A percentile compares a stretch with the other conserved stretches of the same genome.
phyloP scores from a whole-genome alignment of 2,888 invertebrate species.

The Meghimatium bilineatum region DNA sequence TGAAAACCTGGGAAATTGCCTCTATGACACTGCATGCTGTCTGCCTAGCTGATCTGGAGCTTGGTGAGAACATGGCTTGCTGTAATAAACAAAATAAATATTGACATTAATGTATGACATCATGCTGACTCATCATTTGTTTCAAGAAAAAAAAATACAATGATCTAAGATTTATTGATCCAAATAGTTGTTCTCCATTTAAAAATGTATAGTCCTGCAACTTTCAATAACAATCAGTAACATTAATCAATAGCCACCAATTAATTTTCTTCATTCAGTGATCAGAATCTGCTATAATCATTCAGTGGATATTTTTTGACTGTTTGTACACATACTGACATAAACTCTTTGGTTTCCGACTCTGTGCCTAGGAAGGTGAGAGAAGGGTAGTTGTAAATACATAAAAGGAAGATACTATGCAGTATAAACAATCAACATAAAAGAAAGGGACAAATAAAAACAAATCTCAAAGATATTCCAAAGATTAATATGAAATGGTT shows the following conservation, averaged over 20 bases:
- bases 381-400: neutral
- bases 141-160: neutral
- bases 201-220: too few relatives aligned
- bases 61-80: slow-evolving; percentile 93
- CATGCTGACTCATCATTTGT: too few relatives aligned
- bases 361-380: slow-evolving; percentile 85
- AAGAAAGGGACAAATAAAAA: neutral
- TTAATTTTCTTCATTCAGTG: too few relatives aligned
- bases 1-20: slow-evolving; percentile 83
- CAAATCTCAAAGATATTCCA: neutral
- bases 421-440: too few relatives aligned
- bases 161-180: too few relatives aligned
- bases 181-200: too few relatives aligned
- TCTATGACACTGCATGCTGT: slow-evolving; percentile 93
- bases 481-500: too few relatives aligned
- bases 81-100: slow-evolving; percentile 76
- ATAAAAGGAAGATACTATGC: too few relatives aligned
- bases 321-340: slow-evolving; percentile 97
- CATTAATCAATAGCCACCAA: too few relatives aligned
- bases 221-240: too few relatives aligned
- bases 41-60: slow-evolving; percentile 91
- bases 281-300: too few relatives aligned
- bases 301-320: slow-evolving; percentile 90
- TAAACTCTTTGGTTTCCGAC: slow-evolving; percentile 96
- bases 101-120: too few relatives aligned